These are phyloP conservation scores for Muraenolepis orangiensis DNA, from an alignment of 2,797 vertebrate genomes.

Conservation along the genomic window DNA sequence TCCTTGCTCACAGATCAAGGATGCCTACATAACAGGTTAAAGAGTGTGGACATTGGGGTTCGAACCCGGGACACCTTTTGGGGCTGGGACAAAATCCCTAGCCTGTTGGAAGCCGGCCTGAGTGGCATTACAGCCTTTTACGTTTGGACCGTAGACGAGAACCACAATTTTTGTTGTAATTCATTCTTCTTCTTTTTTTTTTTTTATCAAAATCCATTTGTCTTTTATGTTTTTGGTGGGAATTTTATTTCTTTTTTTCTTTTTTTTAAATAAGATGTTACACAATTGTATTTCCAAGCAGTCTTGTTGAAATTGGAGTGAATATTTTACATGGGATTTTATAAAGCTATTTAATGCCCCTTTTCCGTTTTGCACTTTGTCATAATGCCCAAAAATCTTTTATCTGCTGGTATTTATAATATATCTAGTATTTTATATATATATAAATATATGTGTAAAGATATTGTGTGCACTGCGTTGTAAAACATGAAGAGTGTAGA, in stretches of 20 bases:
- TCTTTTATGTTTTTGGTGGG: background rate
- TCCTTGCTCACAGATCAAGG: background rate
- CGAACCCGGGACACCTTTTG: background rate
- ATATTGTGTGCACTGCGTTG: background rate
- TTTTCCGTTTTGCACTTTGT: slow-evolving; percentile 34
- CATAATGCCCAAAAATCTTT: slow-evolving; percentile 15
- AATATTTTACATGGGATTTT: background rate
- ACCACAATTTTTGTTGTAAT: background rate
- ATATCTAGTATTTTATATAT: slow-evolving; percentile 21
- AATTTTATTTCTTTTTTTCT: background rate
- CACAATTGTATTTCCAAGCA: background rate
- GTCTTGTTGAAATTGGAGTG: background rate
- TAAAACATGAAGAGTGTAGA: background rate
- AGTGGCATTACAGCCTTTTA: background rate
- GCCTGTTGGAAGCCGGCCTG: too few species aligned
- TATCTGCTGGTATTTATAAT: slow-evolving; percentile 29
- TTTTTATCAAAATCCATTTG: background rate
- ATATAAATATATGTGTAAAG: slow-evolving; percentile 3
- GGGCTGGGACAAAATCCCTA: too few species aligned
- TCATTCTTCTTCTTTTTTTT: background rate
- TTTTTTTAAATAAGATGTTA: background rate
- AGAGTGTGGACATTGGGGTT: background rate
- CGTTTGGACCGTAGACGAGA: background rate
- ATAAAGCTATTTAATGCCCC: background rate
- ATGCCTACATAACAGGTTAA: background rate